Percentiles rank a stretch among this genome's conserved stretches.
Evolutionary conservation across 2,113 vertebrate genomes (phyloP).

Genomic region (Seriola quinqueradiata): DNA sequence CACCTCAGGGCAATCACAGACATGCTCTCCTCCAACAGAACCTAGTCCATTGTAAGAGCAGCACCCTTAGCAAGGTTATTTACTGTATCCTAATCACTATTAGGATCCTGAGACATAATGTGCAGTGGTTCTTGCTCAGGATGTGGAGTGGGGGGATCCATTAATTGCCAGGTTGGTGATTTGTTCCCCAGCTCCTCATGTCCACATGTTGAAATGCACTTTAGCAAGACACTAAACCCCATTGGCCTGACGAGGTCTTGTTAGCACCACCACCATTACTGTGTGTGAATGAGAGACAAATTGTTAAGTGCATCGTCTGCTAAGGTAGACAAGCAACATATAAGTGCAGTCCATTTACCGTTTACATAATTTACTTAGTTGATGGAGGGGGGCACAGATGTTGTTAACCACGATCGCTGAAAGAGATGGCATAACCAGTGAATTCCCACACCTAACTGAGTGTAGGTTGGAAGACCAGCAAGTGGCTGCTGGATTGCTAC

Average conservation of each 20-base stretch:
- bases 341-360: neutral
- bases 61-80: slow-evolving; percentile 22
- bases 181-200: neutral
- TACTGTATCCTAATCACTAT: neutral
- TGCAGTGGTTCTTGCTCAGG: neutral
- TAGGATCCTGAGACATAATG: neutral
- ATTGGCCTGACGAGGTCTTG: neutral
- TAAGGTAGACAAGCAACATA: neutral
- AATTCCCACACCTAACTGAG: too few relatives aligned
- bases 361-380: neutral
- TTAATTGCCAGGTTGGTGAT: neutral
- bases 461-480: too few relatives aligned
- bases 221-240: neutral
- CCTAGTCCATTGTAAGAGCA: neutral
- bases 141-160: neutral
- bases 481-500: too few relatives aligned
- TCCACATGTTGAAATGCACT: neutral
- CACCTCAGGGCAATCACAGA: neutral
- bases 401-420: too few relatives aligned
- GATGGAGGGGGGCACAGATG: too few relatives aligned
- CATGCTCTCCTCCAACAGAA: neutral
- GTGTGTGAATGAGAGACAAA: neutral
- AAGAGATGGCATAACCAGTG: too few relatives aligned
- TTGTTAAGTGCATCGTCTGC: neutral
- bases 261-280: neutral